Evolutionary conservation across 2,113 vertebrate species (phyloP).

Genomic region (Cynopterus brachyotis): DNA sequence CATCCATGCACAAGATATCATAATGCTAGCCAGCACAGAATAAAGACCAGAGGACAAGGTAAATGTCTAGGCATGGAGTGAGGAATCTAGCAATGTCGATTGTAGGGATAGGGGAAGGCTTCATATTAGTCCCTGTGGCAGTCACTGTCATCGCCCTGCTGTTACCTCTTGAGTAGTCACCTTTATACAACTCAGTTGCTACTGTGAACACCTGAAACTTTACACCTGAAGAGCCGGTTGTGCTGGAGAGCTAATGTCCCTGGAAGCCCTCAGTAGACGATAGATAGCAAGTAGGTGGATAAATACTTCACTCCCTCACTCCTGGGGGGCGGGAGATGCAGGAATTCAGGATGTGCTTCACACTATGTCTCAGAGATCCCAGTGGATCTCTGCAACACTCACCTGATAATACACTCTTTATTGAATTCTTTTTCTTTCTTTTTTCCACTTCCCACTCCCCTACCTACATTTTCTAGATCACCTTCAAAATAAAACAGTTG

Average conservation of each 20-base stretch:
- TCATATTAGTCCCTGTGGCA: not conserved
- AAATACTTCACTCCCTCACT: not conserved
- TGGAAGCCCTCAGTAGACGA: not conserved
- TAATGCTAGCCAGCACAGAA: not conserved
- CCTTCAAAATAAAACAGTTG: not conserved
- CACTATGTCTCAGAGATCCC: not conserved
- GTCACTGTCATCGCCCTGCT: not conserved
- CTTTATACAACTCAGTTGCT: not conserved
- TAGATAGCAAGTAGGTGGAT: not conserved
- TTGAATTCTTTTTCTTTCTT: not conserved
- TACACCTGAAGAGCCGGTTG: not conserved
- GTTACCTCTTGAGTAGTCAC: not conserved
- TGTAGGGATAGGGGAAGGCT: not conserved
- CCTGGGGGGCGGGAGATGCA: not conserved
- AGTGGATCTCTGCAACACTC: not conserved
- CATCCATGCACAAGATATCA: accelerated
- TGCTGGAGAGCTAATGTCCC: not conserved
- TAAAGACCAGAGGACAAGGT: not conserved
- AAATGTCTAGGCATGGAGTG: not conserved
- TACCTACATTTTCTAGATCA: not conserved
- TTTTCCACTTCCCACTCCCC: not conserved
- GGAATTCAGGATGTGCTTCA: not conserved
- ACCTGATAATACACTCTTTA: not conserved
- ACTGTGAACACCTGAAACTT: not conserved
- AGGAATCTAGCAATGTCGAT: not conserved